A percentile compares a stretch with the other conserved stretches of the same genome.
Conservation (phyloP, 2,113 vertebrate genomes). For the Engraulis encrasicolus region DNA sequence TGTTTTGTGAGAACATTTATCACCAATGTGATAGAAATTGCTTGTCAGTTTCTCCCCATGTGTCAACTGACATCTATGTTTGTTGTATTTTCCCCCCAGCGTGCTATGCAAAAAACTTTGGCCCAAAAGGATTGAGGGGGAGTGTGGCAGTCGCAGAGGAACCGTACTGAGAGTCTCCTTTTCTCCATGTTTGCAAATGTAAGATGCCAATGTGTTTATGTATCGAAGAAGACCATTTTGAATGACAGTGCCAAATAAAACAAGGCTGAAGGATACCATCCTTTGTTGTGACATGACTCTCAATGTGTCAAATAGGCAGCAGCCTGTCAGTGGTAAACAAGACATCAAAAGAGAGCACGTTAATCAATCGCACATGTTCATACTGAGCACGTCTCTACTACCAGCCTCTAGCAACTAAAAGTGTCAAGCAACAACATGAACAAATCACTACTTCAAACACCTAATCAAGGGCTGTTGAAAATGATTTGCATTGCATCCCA, state of each 20-base stretch:
- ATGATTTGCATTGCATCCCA: slow-evolving; percentile 1
- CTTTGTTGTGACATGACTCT: too few relatives aligned
- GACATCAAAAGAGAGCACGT: neutral
- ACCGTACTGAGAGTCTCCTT: slow-evolving; percentile 64
- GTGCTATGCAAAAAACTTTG: slow-evolving; percentile 96
- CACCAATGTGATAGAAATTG: too few relatives aligned
- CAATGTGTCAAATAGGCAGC: neutral
- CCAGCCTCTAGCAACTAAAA: neutral
- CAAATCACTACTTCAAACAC: neutral
- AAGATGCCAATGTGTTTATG: too few relatives aligned
- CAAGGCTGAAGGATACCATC: too few relatives aligned
- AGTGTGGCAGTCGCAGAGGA: slow-evolving; percentile 87
- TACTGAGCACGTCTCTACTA: neutral
- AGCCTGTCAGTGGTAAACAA: neutral
- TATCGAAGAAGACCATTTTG: neutral
- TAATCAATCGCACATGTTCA: neutral
- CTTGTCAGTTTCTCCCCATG: too few relatives aligned
- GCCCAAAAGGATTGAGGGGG: slow-evolving; percentile 92
- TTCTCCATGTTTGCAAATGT: too few relatives aligned
- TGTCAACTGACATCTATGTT: neutral
- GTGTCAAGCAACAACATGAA: neutral
- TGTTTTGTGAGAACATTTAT: too few relatives aligned
- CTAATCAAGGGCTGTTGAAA: neutral
- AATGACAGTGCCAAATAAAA: neutral
- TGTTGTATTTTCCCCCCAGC: slow-evolving; percentile 69